Conservation (phyloP, 2,797 vertebrate species). For the Smutsia temminckii region DNA sequence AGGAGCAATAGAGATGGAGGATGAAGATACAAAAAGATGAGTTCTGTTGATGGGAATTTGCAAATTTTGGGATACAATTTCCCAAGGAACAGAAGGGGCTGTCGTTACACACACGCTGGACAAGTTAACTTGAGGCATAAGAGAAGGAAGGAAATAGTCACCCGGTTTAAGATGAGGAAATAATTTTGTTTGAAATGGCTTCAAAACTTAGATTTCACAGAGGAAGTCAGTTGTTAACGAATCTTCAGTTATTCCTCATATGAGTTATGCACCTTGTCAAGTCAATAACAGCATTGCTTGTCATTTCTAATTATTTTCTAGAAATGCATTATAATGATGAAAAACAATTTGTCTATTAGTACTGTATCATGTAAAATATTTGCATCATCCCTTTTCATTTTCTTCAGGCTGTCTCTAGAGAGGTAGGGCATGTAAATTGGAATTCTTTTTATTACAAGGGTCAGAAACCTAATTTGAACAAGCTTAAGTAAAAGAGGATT, state of each 20-base stretch:
- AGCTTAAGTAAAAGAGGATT: background rate
- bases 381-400: background rate
- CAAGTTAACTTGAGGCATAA: background rate
- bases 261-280: background rate
- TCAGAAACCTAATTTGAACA: background rate
- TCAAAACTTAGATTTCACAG: background rate
- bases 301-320: slow-evolving; percentile 48
- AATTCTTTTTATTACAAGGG: background rate
- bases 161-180: slow-evolving; percentile 41
- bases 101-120: background rate
- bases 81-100: slow-evolving; percentile 15
- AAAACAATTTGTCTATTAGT: background rate
- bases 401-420: background rate
- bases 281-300: background rate
- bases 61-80: background rate
- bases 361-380: background rate
- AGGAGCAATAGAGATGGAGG: background rate
- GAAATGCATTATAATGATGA: background rate
- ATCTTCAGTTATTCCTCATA: background rate
- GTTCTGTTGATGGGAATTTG: background rate
- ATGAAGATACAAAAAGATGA: background rate
- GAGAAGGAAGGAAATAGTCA: background rate
- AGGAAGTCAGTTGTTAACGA: slow-evolving; percentile 52
- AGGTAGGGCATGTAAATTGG: background rate
- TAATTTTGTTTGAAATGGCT: slow-evolving; percentile 38